Percentiles rank a stretch among this genome's conserved stretches.
Evolutionary conservation across 2,113 vertebrate genomes (phyloP).

Genomic region (human (Homo sapiens)): GRCh38 chr1:195884001-195884500

Average conservation of each 20-base stretch:
- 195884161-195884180: not conserved
- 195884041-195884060: not conserved
- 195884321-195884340: not conserved
- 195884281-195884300: not conserved
- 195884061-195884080: not conserved
- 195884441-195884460: not conserved
- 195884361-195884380: not conserved
- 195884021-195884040: not conserved
- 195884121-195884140: not conserved
- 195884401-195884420: not conserved
- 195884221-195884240: not conserved
- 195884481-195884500: not conserved
- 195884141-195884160: not conserved
- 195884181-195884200: not conserved
- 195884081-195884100: not conserved
- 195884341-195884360: not conserved
- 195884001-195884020: not conserved
- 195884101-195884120: not conserved
- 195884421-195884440: not conserved
- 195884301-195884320: not conserved
- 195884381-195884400: not conserved
- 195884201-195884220: not conserved
- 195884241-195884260: rapidly evolving
- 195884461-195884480: not conserved
- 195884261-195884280: not conserved